Percentiles rank a stretch among this genome's conserved stretches.
Conservation (phyloP, 2,113 vertebrate genomes). For the Isichthys henryi region DNA sequence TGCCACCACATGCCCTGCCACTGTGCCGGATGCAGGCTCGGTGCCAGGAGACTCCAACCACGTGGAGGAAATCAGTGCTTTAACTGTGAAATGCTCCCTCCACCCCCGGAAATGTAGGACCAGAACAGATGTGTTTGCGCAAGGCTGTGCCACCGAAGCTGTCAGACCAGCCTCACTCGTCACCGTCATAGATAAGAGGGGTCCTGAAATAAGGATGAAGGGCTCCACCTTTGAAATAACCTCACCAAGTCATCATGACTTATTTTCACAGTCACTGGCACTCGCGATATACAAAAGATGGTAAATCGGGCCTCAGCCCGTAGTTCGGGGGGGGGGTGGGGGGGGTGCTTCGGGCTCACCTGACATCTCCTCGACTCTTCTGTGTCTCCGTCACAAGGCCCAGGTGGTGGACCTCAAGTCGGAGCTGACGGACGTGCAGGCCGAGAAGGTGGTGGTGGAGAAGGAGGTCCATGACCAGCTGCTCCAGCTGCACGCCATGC, state of each 20-base stretch:
- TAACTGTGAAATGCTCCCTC: background rate
- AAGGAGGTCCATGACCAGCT: constrained; percentile 91
- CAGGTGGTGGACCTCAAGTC: constrained; percentile 91
- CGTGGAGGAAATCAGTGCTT: background rate
- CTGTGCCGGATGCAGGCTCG: background rate
- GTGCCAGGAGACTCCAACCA: background rate
- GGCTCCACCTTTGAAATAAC: background rate
- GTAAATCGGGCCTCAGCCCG: background rate
- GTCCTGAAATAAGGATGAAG: background rate
- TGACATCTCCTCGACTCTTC: background rate
- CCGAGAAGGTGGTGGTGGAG: constrained; percentile 77
- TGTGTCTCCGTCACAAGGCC: constrained; percentile 58
- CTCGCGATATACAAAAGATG: background rate
- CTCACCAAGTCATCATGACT: background rate
- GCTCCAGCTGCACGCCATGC: constrained; percentile 79
- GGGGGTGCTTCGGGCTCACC: background rate
- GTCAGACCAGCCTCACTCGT: too few species aligned
- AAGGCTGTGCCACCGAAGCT: background rate
- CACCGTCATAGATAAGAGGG: background rate
- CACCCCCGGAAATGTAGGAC: background rate
- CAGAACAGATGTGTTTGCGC: background rate
- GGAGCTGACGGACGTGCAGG: constrained; percentile 84
- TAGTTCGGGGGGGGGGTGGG: background rate
- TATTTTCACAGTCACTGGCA: background rate
- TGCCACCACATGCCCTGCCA: background rate